Percentiles rank a stretch among this genome's conserved stretches.
Conservation (phyloP, 2,888 invertebrate genomes). For the Carterocephalus palaemon region DNA sequence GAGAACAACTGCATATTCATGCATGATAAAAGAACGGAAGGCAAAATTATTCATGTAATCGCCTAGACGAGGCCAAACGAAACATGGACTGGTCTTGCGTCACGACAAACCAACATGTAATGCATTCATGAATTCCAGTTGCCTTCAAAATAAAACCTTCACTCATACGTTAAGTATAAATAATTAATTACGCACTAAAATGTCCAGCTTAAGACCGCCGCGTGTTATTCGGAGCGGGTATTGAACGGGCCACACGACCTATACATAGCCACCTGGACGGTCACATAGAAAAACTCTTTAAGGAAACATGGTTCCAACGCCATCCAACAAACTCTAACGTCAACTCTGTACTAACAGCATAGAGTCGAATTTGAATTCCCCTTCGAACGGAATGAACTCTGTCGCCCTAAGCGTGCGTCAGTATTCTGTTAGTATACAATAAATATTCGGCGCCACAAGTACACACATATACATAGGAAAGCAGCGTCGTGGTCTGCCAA, state of each 20-base stretch:
- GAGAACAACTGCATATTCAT: constrained; percentile 4
- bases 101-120: constrained; percentile 21
- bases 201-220: constrained; percentile 58
- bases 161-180: constrained; percentile 39
- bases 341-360: constrained; percentile 43
- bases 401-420: constrained; percentile 65
- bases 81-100: constrained; percentile 24
- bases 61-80: constrained; percentile 21
- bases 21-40: constrained; percentile 3
- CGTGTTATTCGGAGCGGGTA: constrained; percentile 55
- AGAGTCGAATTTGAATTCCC: constrained; percentile 46
- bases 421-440: constrained; percentile 79
- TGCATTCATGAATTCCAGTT: constrained; percentile 28
- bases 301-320: constrained; percentile 46
- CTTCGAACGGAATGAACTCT: constrained; percentile 51
- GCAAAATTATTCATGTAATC: constrained; percentile 16
- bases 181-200: constrained; percentile 56
- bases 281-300: constrained; percentile 70
- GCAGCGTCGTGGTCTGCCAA: constrained; percentile 61
- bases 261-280: constrained; percentile 78
- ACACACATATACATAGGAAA: constrained; percentile 75
- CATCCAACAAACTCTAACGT: constrained; percentile 36
- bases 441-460: constrained; percentile 76
- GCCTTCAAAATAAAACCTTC: constrained; percentile 53
- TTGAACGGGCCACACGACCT: constrained; percentile 63